A percentile compares a stretch with the other conserved stretches of the same genome.
These are phyloP conservation scores for Metellina segmentata DNA, from an alignment of 2,888 invertebrate species.

Conservation along the genomic window DNA sequence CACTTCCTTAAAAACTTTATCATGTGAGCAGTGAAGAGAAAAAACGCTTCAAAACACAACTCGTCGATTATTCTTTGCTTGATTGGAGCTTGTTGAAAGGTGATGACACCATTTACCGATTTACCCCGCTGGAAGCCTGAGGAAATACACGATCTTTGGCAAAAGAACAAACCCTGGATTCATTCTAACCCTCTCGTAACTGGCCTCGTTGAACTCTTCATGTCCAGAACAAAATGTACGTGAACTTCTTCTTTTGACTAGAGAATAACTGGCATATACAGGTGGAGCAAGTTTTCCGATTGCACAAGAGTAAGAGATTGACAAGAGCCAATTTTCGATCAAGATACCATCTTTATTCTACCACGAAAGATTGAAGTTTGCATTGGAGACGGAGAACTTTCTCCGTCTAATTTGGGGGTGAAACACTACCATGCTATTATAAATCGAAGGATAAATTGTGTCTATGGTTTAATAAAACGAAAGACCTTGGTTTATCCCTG, in stretches of 20 bases:
- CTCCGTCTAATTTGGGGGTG: no score
- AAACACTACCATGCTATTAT: no score
- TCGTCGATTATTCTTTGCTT: not conserved
- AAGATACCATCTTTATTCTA: not conserved
- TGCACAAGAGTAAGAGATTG: not conserved
- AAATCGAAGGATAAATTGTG: no score
- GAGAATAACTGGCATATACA: not conserved
- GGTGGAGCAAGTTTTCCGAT: constrained; percentile 8
- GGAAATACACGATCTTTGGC: constrained; percentile 28
- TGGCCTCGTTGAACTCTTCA: constrained; percentile 40
- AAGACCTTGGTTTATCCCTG: no score
- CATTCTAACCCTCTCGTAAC: constrained; percentile 6
- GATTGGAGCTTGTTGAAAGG: constrained; percentile 4
- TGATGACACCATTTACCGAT: constrained; percentile 25
- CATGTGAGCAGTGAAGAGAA: not conserved
- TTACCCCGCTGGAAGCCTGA: constrained; percentile 14
- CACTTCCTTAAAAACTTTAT: no score
- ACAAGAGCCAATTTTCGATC: not conserved
- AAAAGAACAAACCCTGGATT: constrained; percentile 15
- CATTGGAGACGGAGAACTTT: no score
- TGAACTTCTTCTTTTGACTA: not conserved
- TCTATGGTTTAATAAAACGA: no score
- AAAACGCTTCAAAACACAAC: not conserved
- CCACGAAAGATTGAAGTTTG: no score
- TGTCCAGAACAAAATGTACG: constrained; percentile 10